Conservation (phyloP, 2,888 invertebrate species). For the Cryptosula pallasiana region DNA sequence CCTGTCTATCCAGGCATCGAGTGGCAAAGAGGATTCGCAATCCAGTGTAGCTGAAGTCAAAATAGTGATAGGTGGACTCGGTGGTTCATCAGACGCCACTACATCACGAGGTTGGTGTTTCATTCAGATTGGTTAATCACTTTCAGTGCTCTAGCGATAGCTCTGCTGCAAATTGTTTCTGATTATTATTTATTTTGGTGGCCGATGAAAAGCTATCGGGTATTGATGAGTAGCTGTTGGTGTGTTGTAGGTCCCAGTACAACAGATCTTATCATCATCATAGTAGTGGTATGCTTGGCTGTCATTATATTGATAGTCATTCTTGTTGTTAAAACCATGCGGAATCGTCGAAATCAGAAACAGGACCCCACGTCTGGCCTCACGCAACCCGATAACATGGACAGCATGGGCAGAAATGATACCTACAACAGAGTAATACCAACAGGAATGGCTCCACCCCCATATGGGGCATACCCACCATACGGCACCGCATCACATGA, state of each 20-base stretch:
- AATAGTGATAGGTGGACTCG: background rate
- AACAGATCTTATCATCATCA: constrained; percentile 57
- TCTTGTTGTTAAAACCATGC: constrained; percentile 63
- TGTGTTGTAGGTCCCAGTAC: no score
- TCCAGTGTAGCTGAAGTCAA: background rate
- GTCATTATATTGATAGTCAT: constrained; percentile 73
- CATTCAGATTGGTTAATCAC: no score
- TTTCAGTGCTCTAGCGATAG: no score
- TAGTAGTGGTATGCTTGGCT: constrained; percentile 71
- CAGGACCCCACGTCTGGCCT: constrained; percentile 31
- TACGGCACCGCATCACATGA: background rate
- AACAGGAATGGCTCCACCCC: background rate
- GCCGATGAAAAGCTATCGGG: no score
- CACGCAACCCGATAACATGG: constrained; percentile 16
- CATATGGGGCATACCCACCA: background rate
- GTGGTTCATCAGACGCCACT: no score
- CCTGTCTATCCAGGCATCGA: background rate
- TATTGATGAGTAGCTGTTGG: no score
- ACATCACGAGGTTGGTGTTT: no score
- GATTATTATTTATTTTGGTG: no score
- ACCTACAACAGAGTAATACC: background rate
- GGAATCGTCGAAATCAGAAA: constrained; percentile 66
- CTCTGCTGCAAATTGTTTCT: no score
- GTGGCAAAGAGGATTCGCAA: constrained; percentile 6
- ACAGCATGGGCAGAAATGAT: constrained; percentile 1